Conservation (phyloP, 2,797 vertebrate species). For the Etheostoma nigrum region DNA sequence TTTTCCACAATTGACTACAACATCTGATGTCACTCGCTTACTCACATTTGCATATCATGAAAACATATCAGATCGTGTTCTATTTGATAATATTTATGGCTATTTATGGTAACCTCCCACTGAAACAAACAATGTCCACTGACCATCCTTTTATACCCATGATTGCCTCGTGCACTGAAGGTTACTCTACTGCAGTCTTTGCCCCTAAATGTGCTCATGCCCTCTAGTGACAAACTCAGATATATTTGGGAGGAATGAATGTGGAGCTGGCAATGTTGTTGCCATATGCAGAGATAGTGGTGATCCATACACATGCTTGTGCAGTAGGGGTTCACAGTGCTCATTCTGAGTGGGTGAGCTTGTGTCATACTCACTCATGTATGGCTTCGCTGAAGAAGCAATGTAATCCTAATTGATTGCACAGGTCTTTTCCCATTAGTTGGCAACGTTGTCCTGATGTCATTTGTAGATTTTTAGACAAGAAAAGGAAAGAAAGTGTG, state of each 20-base stretch:
- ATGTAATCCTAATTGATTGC: slow-evolving; percentile 34
- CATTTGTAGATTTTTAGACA: slow-evolving; percentile 34
- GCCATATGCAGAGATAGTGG: not conserved
- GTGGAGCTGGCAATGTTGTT: not conserved
- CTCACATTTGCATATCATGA: not conserved
- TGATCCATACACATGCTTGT: slow-evolving; percentile 8
- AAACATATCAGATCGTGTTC: slow-evolving; percentile 8
- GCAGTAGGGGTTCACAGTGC: slow-evolving; percentile 24
- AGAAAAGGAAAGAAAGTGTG: slow-evolving; percentile 6
- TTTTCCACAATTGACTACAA: not conserved
- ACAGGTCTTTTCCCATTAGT: slow-evolving; percentile 21
- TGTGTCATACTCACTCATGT: slow-evolving; percentile 16
- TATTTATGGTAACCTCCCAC: not conserved
- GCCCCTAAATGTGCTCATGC: slow-evolving; percentile 32
- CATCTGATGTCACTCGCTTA: not conserved
- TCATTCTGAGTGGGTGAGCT: slow-evolving; percentile 28
- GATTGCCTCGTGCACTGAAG: slow-evolving; percentile 14
- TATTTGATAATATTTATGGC: not conserved
- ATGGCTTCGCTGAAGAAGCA: slow-evolving; percentile 27
- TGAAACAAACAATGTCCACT: not conserved
- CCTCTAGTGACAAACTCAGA: slow-evolving; percentile 42
- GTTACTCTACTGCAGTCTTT: slow-evolving; percentile 6
- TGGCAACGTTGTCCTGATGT: slow-evolving; percentile 32
- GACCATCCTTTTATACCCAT: not conserved
- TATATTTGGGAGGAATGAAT: not conserved